Evolutionary conservation across 2,888 invertebrate species (phyloP).

Genomic region (Heliconius hortense): DNA sequence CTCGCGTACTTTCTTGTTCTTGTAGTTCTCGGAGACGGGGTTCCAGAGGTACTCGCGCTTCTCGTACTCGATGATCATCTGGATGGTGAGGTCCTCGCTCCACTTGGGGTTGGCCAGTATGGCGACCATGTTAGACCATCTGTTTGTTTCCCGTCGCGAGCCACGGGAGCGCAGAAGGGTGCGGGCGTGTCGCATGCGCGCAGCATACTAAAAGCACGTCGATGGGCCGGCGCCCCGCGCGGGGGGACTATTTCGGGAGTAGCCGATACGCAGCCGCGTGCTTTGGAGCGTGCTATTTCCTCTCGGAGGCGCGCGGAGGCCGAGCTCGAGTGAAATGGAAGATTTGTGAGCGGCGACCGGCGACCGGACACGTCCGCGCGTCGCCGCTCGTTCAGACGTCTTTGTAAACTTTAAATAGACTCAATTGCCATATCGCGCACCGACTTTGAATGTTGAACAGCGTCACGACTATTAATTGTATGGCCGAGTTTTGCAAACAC

Average conservation of each 20-base stretch:
- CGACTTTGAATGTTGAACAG: constrained; percentile 26
- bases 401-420: constrained; percentile 29
- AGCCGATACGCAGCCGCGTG: constrained; percentile 81
- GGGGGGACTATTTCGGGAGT: constrained; percentile 81
- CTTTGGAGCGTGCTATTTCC: constrained; percentile 81
- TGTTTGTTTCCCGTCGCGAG: constrained; percentile 59
- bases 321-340: constrained; percentile 81
- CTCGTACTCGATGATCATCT: constrained; percentile 79
- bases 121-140: constrained; percentile 75
- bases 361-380: constrained; percentile 45
- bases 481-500: constrained; percentile 16
- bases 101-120: constrained; percentile 79
- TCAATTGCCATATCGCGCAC: constrained; percentile 19
- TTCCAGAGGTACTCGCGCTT: constrained; percentile 79
- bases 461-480: constrained; percentile 16
- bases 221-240: constrained; percentile 73
- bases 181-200: constrained; percentile 82
- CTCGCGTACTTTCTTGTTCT: constrained; percentile 78
- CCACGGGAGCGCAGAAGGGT: constrained; percentile 76
- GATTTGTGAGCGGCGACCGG: constrained; percentile 66
- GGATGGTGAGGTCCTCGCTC: constrained; percentile 78
- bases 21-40: constrained; percentile 77
- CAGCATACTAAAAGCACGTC: constrained; percentile 83
- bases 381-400: constrained; percentile 37
- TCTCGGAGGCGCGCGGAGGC: constrained; percentile 74